Percentiles rank a stretch among this genome's conserved stretches.
Conservation (phyloP, 2,797 vertebrate genomes). For the Melopsittacus undulatus region DNA sequence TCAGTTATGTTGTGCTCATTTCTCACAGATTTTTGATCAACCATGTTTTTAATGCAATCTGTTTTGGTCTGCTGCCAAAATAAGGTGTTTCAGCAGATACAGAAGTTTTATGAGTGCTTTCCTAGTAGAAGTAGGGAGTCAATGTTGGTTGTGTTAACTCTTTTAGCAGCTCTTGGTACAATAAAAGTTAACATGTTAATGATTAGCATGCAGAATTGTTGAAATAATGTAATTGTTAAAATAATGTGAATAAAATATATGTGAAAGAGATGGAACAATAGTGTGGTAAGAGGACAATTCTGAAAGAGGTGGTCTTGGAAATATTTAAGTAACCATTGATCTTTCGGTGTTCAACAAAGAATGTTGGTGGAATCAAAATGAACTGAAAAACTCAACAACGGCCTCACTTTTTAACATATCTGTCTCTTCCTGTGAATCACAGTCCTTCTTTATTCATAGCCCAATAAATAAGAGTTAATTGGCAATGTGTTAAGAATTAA, state of each 20-base stretch:
- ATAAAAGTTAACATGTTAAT: neutral
- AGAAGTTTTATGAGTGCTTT: neutral
- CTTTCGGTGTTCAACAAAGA: neutral
- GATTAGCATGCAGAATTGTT: neutral
- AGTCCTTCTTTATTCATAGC: neutral
- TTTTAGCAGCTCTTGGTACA: neutral
- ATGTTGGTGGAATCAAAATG: neutral
- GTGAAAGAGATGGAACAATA: neutral
- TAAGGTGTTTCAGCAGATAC: neutral
- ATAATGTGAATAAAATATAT: neutral
- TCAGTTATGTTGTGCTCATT: neutral
- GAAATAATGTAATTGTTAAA: neutral
- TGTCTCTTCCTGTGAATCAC: neutral
- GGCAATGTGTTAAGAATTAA: neutral
- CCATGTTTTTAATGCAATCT: neutral
- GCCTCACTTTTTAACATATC: neutral
- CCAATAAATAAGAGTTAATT: neutral
- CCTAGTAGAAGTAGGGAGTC: neutral
- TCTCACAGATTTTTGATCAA: neutral
- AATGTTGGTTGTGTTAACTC: neutral
- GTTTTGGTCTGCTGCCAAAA: accelerated
- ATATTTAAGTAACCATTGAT: neutral
- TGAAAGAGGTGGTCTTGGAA: neutral
- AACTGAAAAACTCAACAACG: neutral
- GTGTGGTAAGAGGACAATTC: neutral